A percentile compares a stretch with the other conserved stretches of the same genome.
These are phyloP conservation scores for Artibeus jamaicensis DNA, from an alignment of 2,797 vertebrate genomes.

Conservation along the genomic window DNA sequence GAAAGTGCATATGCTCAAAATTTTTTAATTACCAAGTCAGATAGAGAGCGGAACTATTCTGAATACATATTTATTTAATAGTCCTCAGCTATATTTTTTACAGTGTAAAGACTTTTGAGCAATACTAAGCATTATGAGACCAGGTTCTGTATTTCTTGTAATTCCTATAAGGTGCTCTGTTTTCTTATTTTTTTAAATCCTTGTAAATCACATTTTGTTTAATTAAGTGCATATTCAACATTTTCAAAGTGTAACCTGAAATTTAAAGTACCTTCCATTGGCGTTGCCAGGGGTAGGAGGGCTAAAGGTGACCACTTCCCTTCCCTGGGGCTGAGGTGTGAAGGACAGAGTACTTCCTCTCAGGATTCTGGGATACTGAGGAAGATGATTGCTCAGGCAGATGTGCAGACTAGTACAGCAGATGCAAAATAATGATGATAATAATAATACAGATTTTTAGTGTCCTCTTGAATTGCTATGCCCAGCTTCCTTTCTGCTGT, in stretches of 20 bases:
- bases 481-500: not conserved
- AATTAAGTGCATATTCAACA: slow-evolving; percentile 10
- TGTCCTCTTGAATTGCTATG: not conserved
- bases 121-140: not conserved
- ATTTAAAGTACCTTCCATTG: not conserved
- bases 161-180: not conserved
- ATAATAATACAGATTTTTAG: not conserved
- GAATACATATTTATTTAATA: not conserved
- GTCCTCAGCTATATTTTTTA: not conserved
- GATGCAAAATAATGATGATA: not conserved
- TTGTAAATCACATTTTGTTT: slow-evolving; percentile 4
- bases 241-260: not conserved
- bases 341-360: not conserved
- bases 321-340: not conserved
- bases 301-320: not conserved
- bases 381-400: not conserved
- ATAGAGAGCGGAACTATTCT: not conserved
- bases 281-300: not conserved
- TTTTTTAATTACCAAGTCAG: not conserved
- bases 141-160: not conserved
- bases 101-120: not conserved
- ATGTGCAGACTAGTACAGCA: not conserved
- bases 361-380: not conserved
- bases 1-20: not conserved
- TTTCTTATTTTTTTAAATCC: not conserved